Conservation (phyloP, 2,797 vertebrate genomes). For the Chrosomus eos region DNA sequence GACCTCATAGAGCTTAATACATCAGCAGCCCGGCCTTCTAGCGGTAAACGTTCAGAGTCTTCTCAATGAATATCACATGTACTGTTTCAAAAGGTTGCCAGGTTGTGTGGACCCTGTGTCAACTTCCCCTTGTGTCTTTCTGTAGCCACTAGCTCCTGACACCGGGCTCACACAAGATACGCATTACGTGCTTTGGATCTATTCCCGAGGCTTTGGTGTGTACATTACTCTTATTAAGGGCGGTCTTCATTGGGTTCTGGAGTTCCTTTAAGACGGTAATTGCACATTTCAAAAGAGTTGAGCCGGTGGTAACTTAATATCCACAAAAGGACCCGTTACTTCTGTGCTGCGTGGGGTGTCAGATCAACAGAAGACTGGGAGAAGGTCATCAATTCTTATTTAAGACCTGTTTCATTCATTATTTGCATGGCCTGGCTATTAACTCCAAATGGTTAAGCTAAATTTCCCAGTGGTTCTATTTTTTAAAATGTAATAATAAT, state of each 20-base stretch:
- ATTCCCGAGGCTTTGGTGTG: constrained; percentile 64
- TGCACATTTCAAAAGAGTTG: constrained; percentile 65
- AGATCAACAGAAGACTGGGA: constrained; percentile 57
- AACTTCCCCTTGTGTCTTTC: constrained; percentile 41
- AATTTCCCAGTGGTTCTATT: constrained; percentile 74
- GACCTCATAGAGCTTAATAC: constrained; percentile 56
- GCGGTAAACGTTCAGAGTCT: constrained; percentile 51
- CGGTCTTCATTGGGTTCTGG: constrained; percentile 40
- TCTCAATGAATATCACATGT: constrained; percentile 65
- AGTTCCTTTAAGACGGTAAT: constrained; percentile 65
- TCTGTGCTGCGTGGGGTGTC: constrained; percentile 50
- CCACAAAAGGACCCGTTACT: constrained; percentile 67
- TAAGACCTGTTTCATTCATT: constrained; percentile 59
- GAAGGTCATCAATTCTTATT: constrained; percentile 74
- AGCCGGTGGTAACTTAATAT: constrained; percentile 70
- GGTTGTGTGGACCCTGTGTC: constrained; percentile 50
- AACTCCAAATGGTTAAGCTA: constrained; percentile 55
- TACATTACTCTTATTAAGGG: constrained; percentile 62
- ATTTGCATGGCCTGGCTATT: constrained; percentile 65
- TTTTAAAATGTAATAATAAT: constrained; percentile 64
- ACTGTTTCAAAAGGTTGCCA: constrained; percentile 55
- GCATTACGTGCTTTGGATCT: constrained; percentile 59
- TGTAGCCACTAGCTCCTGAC: constrained; percentile 59
- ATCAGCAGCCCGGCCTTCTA: constrained; percentile 48
- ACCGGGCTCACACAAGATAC: constrained; percentile 58